A percentile compares a stretch with the other conserved stretches of the same genome.
Evolutionary conservation across 2,797 vertebrate genomes (phyloP).

Genomic region (Spinus olivaceus): DNA sequence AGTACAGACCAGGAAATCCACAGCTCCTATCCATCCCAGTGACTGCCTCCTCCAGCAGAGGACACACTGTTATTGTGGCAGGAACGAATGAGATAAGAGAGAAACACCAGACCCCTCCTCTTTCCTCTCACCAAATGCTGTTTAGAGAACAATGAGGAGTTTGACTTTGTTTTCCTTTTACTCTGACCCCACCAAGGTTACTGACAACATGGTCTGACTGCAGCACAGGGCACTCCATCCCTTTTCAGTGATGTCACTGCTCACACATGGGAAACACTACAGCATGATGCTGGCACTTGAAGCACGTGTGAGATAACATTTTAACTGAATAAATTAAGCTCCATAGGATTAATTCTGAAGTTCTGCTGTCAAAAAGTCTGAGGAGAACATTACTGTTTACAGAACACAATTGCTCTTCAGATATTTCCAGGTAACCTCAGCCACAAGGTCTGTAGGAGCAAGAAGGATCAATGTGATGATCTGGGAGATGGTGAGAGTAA

Average conservation of each 20-base stretch:
- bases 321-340: background rate
- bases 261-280: background rate
- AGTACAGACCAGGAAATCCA: background rate
- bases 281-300: background rate
- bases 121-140: background rate
- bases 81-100: background rate
- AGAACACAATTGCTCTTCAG: background rate
- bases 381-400: background rate
- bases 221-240: accelerated
- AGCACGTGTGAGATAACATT: background rate
- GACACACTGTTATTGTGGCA: background rate
- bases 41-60: background rate
- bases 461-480: background rate
- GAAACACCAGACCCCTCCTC: background rate
- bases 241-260: background rate
- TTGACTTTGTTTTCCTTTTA: background rate
- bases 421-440: background rate
- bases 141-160: background rate
- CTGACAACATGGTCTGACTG: background rate
- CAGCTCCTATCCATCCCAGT: background rate
- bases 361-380: background rate
- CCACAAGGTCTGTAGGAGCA: background rate
- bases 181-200: background rate
- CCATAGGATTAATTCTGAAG: background rate
- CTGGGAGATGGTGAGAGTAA: background rate